phyloP scores from a whole-genome alignment of 2,797 vertebrate genomes.

The Mionectes olivaceus region DNA sequence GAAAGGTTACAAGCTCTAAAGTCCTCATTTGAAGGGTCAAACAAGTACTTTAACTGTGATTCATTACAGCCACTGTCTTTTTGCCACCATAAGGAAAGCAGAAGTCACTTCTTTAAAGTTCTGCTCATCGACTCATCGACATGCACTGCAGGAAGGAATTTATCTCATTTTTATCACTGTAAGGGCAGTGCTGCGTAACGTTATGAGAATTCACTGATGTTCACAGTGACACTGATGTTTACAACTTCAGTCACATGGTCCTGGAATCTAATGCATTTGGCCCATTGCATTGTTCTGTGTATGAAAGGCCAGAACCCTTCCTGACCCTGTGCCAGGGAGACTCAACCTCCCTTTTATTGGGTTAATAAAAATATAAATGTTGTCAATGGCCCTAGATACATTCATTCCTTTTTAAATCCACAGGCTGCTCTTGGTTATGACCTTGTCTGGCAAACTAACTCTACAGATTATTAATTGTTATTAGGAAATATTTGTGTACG shows the following conservation, averaged over 20 bases:
- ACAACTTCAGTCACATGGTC: neutral
- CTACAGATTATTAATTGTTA: neutral
- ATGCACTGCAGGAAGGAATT: neutral
- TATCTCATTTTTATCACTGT: neutral
- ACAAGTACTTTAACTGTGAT: neutral
- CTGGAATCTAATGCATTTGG: neutral
- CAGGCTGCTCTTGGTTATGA: neutral
- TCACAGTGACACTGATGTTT: neutral
- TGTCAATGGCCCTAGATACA: neutral
- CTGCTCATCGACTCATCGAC: neutral
- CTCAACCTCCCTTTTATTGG: neutral
- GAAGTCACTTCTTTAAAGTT: neutral
- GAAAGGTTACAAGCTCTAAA: conserved; percentile 18
- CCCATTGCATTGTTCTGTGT: neutral
- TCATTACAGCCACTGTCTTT: neutral
- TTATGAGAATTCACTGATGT: neutral
- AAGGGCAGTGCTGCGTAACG: neutral
- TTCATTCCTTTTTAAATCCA: neutral
- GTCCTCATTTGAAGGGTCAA: neutral
- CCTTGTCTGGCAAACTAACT: neutral
- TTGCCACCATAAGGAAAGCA: neutral
- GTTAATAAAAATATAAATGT: conserved; percentile 16
- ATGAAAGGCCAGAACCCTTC: neutral
- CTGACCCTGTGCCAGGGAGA: neutral
- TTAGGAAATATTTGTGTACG: neutral